Evolutionary conservation across 2,888 invertebrate genomes (phyloP), one percentile per base, ranked within the genome.

Genomic region (Acronicta psi): DNA sequence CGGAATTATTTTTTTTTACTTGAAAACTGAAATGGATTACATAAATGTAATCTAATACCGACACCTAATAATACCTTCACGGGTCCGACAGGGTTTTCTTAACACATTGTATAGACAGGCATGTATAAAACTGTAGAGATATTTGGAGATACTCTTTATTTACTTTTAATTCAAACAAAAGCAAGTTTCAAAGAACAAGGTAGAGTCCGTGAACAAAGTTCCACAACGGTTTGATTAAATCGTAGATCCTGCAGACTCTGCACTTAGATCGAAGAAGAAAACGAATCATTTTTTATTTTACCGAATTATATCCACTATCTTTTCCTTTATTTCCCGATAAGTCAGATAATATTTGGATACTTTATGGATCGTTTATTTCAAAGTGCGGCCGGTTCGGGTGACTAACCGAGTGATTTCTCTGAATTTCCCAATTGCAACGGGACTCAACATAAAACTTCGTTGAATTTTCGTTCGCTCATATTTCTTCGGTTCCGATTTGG

Each of bases 351-450:
- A 71, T 75, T 61, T 49, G 41, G 45, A 61, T 65, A 60, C 49
- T 71, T 73, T 73, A 62, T 71, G 51, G 59, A 42, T 62, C 59
- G 43, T 64, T 69, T 66, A 69, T 73, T 56, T 54, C 58, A 62
- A 69, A 66, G 60, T 61, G 66, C 40, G 52, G 62, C 62, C 53
- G 50, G 50, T 60, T 34, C 47, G 68, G 61, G 62, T 71, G 68
- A 66, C 65, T 63, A 62, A 61, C 66, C 72, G 57, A 53, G 63
- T 63, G 64, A 75, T 75, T 73, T 68, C 61, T 75, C 58, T 65
- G 59, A 65, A 71, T 61, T 53, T 66, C 43, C 47, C 45, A 58
- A 76, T 69, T 67, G 74, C 62, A 72, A 45, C 36, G 53, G 40
- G 41, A 54, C 37, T 57, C 46, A 56, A 51, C 52, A 59, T 76